Evolutionary conservation across 2,113 vertebrate genomes (phyloP).

Genomic region (Pangasianodon gigas): DNA sequence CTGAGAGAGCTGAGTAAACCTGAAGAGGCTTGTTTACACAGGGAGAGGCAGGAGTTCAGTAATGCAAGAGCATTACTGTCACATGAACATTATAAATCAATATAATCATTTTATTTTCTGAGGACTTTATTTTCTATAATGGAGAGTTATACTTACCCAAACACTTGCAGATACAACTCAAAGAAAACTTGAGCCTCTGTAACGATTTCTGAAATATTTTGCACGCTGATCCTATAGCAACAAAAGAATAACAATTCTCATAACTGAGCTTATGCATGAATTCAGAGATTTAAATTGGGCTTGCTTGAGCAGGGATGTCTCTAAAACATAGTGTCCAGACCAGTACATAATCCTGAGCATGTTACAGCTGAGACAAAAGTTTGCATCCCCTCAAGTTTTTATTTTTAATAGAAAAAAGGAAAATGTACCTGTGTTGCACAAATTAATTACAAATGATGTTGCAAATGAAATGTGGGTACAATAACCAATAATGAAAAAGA

Average conservation of each 20-base stretch:
- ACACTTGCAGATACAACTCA: constrained; percentile 83
- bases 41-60: background rate
- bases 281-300: background rate
- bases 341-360: background rate
- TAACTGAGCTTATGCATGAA: background rate
- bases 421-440: background rate
- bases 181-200: constrained; percentile 86
- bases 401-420: background rate
- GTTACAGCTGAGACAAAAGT: background rate
- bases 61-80: background rate
- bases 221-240: constrained; percentile 84
- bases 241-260: background rate
- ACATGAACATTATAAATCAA: background rate
- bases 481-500: background rate
- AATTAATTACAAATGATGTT: too few species aligned
- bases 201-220: constrained; percentile 76
- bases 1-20: background rate
- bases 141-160: constrained; percentile 75
- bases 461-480: background rate
- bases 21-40: background rate
- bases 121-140: background rate
- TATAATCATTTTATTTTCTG: background rate
- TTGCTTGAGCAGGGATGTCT: background rate
- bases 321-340: background rate
- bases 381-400: background rate